Percentiles rank a stretch among this genome's conserved stretches.
phyloP scores from a whole-genome alignment of 2,888 invertebrate species.

The Arge pagana region DNA sequence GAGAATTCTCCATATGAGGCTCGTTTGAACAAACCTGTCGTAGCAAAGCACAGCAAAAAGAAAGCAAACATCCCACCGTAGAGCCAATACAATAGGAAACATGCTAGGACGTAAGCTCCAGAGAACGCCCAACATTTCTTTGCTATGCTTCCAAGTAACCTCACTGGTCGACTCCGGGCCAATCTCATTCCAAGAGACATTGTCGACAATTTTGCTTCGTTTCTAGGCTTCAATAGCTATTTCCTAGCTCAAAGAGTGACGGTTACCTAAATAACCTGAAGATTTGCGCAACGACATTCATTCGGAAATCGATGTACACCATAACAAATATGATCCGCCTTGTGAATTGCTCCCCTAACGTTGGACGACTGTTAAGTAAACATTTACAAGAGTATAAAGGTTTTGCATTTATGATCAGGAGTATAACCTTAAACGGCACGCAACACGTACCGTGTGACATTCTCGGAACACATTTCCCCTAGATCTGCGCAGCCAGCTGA shows the following conservation, averaged over 20 bases:
- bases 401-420: conserved; percentile 2
- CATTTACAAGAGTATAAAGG: conserved; percentile 12
- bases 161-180: conserved; percentile 53
- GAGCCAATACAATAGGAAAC: conserved; percentile 81
- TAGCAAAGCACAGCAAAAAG: conserved; percentile 69
- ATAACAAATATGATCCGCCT: conserved; percentile 12
- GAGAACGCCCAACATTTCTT: conserved; percentile 80
- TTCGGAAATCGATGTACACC: not conserved
- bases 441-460: not conserved
- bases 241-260: not conserved
- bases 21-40: conserved; percentile 62
- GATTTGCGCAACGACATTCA: conserved; percentile 4
- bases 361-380: conserved; percentile 5
- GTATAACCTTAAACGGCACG: conserved; percentile 3
- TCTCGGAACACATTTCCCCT: too few relatives aligned
- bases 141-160: conserved; percentile 62
- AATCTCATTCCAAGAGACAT: conserved; percentile 49
- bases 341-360: conserved; percentile 1
- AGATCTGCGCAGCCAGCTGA: too few relatives aligned
- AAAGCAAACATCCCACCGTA: conserved; percentile 79
- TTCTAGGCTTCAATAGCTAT: not conserved
- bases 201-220: conserved; percentile 2
- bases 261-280: conserved; percentile 22
- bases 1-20: not conserved
- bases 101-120: conserved; percentile 72